A percentile compares a stretch with the other conserved stretches of the same genome.
phyloP scores from a whole-genome alignment of 2,888 invertebrate genomes.

The Notocelia uddmanniana region DNA sequence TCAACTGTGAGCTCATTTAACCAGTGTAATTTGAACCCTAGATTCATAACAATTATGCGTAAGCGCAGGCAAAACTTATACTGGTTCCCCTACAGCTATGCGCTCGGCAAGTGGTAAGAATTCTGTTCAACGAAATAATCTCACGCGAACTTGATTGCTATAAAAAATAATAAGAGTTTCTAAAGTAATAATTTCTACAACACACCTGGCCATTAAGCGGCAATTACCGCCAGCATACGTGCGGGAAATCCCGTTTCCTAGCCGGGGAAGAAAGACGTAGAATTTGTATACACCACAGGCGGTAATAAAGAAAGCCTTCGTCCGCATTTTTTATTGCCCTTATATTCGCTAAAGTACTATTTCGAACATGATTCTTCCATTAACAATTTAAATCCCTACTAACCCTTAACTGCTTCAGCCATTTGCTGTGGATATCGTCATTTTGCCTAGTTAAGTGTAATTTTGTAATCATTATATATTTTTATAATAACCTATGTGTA shows the following conservation, averaged over 20 bases:
- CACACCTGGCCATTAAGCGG: background rate
- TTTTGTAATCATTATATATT: constrained; percentile 75
- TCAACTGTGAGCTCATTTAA: background rate
- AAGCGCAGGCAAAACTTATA: background rate
- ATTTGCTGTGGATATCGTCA: constrained; percentile 39
- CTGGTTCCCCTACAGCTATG: background rate
- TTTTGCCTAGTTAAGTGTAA: constrained; percentile 71
- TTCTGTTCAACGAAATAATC: background rate
- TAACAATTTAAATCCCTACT: background rate
- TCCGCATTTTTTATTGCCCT: background rate
- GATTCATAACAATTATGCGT: background rate
- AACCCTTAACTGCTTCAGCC: constrained; percentile 17
- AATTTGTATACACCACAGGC: background rate
- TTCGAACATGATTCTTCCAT: background rate
- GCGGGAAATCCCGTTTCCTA: background rate
- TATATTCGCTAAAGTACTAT: background rate
- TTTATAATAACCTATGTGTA: constrained; percentile 64
- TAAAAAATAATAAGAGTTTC: background rate
- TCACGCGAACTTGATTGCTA: background rate
- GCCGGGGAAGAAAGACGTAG: background rate
- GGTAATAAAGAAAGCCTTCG: background rate
- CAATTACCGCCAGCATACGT: background rate
- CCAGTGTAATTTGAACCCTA: constrained; percentile 2
- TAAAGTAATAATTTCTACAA: constrained; percentile 10
- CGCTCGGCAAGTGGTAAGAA: background rate